Conservation (phyloP, 2,113 vertebrate species). For the Strix uralensis region DNA sequence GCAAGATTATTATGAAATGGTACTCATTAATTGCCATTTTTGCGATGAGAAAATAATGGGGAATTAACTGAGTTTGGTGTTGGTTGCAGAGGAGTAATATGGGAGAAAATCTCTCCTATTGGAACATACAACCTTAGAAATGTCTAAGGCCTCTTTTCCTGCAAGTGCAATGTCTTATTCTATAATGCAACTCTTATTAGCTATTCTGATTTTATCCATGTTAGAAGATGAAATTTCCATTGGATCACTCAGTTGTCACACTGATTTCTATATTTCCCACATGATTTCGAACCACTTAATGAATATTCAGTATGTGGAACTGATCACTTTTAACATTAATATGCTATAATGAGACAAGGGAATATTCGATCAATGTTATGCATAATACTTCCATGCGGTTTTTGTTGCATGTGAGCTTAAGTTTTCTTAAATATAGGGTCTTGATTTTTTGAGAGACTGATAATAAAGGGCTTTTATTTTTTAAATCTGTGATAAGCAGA, state of each 20-base stretch:
- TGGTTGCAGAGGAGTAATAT: not conserved
- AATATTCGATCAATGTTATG: not conserved
- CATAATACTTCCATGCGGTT: not conserved
- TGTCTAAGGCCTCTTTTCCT: not conserved
- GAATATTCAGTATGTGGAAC: not conserved
- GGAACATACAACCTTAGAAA: not conserved
- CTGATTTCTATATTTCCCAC: not conserved
- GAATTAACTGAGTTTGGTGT: not conserved
- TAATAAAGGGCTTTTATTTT: not conserved
- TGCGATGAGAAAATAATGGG: not conserved
- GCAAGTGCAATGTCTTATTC: not conserved
- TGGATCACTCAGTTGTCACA: not conserved
- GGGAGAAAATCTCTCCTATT: not conserved
- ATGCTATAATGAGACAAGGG: not conserved
- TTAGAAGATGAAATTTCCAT: not conserved
- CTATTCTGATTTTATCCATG: not conserved
- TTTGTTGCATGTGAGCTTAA: not conserved
- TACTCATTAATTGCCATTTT: not conserved
- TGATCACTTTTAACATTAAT: not conserved
- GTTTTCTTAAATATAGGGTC: not conserved
- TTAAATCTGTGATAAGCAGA: not conserved
- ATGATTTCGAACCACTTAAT: not conserved
- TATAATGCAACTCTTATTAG: not conserved
- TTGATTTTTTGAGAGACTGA: not conserved
- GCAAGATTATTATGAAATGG: not conserved